A percentile compares a stretch with the other conserved stretches of the same genome.
Conservation (phyloP, 2,113 vertebrate species). For the human (Homo sapiens) region GRCh38 chr5:144921501-144922000, state of each 20-base stretch:
- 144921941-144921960: background rate
- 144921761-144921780: background rate
- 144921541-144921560: background rate
- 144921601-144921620: background rate
- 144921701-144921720: background rate
- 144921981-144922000: background rate
- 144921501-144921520: background rate
- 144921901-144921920: background rate
- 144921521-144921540: background rate
- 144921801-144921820: background rate
- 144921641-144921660: background rate
- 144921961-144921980: background rate
- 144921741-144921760: background rate
- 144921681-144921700: background rate
- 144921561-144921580: background rate
- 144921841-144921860: background rate
- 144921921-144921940: background rate
- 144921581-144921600: background rate
- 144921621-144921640: background rate
- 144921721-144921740: background rate
- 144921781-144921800: background rate
- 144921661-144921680: background rate
- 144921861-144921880: background rate
- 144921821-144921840: background rate
- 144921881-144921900: background rate